Evolutionary conservation across 35 echinoderm and acorn worm species (phyloP).

Genomic region (Amphiura filiformis): DNA sequence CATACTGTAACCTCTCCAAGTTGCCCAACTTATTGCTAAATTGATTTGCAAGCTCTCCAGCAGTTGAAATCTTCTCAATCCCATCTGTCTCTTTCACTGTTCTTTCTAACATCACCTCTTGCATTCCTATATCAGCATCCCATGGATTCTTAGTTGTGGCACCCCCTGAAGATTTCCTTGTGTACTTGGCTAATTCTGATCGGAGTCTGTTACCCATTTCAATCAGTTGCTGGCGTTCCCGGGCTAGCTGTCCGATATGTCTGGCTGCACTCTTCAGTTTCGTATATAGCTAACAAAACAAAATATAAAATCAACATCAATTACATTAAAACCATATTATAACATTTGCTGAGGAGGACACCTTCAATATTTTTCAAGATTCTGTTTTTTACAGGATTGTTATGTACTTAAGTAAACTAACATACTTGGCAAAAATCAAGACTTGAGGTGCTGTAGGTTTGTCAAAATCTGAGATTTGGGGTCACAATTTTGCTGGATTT

Average conservation of each 20-base stretch:
- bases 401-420: too few relatives aligned
- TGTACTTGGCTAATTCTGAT: constrained; percentile 70
- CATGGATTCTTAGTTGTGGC: background rate
- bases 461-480: too few relatives aligned
- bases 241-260: constrained; percentile 76
- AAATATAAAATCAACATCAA: background rate
- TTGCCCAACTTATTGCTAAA: constrained; percentile 63
- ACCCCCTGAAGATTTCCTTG: background rate
- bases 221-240: constrained; percentile 85
- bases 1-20: constrained; percentile 87
- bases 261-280: constrained; percentile 82
- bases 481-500: too few relatives aligned
- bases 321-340: too few relatives aligned
- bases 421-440: too few relatives aligned
- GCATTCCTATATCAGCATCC: background rate
- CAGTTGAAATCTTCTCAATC: constrained; percentile 19
- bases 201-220: constrained; percentile 84
- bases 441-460: too few relatives aligned
- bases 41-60: constrained; percentile 41
- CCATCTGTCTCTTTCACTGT: background rate
- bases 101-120: background rate
- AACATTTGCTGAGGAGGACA: too few relatives aligned
- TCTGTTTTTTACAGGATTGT: too few relatives aligned
- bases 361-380: too few relatives aligned
- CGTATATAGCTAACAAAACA: constrained; percentile 53